Evolutionary conservation across 2,888 invertebrate species (phyloP), one percentile per base, ranked within the genome.

Genomic region (Cerceris rybyensis): DNA sequence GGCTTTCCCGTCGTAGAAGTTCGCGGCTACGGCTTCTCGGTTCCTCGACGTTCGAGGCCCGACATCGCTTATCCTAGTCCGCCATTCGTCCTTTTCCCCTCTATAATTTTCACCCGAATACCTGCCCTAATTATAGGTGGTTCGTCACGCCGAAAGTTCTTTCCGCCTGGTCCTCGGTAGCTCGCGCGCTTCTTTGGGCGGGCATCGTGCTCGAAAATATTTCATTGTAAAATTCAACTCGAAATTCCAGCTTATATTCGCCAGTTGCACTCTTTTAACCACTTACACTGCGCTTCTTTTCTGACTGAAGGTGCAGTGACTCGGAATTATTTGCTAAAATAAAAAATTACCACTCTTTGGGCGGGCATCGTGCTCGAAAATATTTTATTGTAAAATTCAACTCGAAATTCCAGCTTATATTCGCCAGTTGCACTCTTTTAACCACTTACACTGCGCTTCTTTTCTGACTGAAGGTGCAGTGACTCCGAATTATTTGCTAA

Each of bases 101-200:
- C 84, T 86, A 82, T 88, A 88, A 89, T 88, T 89, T 88, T 87
- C 89, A 86, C 88, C 85, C 85, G 87, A 86, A 88, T 88, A 89
- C 88, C 88, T 87, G 90, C 88, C 89, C 89, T 91, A 91, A 91
- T 91, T 90, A 91, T 90, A 91, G 91, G 88, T 87, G 85, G 85
- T 80, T 82, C 80, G 85, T 84, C 82, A 82, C 86, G 77, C 67
- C 78, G 75, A 70, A 74, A 77, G 71, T 71, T 75, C 74, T 74
- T 74, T 69, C 70, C 63, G 61, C 49, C 70, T 42, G 67, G 43
- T 73, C 49, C 72, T 73, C 75, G 75, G 78, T 80, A 81, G 84
- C 77, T 61, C 17, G 58, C 70, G 42, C 46, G 41, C 68, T 55
- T 59, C 17, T 50, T 46, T 13, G n/a, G 50, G 61, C 50, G 17